A percentile compares a stretch with the other conserved stretches of the same genome.
Conservation (phyloP, 2,113 vertebrate genomes). For the Aspiorhynchus laticeps region DNA sequence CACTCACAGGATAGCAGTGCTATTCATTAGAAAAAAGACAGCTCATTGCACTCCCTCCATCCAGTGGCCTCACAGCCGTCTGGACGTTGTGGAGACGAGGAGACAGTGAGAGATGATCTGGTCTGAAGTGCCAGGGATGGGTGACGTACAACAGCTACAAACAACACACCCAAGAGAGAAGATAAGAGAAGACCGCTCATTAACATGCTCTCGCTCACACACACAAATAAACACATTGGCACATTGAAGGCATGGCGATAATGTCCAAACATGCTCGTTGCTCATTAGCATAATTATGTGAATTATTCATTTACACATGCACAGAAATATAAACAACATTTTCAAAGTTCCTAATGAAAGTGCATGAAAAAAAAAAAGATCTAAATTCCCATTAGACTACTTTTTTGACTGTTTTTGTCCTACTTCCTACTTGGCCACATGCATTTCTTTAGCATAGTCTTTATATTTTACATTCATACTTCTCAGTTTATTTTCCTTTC, state of each 20-base stretch:
- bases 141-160: constrained; percentile 56
- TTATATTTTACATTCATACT: background rate
- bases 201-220: constrained; percentile 16
- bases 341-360: background rate
- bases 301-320: background rate
- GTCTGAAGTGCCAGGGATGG: constrained; percentile 50
- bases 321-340: background rate
- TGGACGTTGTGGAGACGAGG: constrained; percentile 57
- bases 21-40: constrained; percentile 61
- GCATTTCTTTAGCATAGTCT: background rate
- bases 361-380: background rate
- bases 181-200: constrained; percentile 38
- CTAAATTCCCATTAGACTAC: background rate
- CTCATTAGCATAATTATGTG: background rate
- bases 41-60: constrained; percentile 55
- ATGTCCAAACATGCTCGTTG: background rate
- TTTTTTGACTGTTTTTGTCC: background rate
- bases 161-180: constrained; percentile 42
- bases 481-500: background rate
- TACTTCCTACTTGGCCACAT: background rate
- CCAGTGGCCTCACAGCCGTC: constrained; percentile 31
- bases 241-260: constrained; percentile 7
- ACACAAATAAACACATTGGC: background rate
- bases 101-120: constrained; percentile 32
- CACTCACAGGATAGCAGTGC: constrained; percentile 50